A percentile compares a stretch with the other conserved stretches of the same genome.
These are phyloP conservation scores for Tetrax tetrax DNA, from an alignment of 2,113 vertebrate genomes.

Conservation along the genomic window DNA sequence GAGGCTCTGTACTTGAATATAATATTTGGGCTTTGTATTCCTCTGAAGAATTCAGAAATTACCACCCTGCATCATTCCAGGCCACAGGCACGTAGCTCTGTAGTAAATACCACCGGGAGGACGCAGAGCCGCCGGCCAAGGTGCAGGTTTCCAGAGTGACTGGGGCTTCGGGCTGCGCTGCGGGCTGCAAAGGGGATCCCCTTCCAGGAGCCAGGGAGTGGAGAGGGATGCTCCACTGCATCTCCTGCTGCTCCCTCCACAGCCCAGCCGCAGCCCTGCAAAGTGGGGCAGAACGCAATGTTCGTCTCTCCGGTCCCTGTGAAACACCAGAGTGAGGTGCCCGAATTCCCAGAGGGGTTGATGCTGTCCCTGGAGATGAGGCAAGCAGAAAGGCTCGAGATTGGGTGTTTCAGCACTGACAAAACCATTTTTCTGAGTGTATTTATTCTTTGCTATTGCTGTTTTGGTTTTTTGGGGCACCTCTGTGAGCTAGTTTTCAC, in stretches of 20 bases:
- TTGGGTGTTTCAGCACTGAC: rapidly evolving
- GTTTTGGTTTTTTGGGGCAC: neutral
- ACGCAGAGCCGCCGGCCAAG: rapidly evolving
- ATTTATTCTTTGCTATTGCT: neutral
- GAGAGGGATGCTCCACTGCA: neutral
- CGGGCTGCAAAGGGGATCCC: no score
- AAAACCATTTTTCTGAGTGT: neutral
- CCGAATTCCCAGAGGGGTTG: neutral
- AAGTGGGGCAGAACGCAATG: rapidly evolving
- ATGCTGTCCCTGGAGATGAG: no score
- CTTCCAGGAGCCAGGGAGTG: neutral
- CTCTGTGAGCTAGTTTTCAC: neutral
- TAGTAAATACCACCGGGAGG: rapidly evolving
- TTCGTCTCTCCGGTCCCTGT: neutral
- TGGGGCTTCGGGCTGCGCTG: neutral
- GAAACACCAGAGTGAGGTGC: neutral
- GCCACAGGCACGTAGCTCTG: neutral
- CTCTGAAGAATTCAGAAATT: neutral
- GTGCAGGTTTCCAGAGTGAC: neutral
- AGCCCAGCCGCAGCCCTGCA: neutral
- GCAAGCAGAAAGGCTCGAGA: rapidly evolving
- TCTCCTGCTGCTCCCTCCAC: neutral
- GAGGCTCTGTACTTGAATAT: neutral
- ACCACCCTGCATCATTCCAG: neutral
- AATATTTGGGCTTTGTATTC: neutral